Base-by-base conservation (phyloP, 2,797 vertebrate genomes). In the Pogonophryne albipinna region DNA sequence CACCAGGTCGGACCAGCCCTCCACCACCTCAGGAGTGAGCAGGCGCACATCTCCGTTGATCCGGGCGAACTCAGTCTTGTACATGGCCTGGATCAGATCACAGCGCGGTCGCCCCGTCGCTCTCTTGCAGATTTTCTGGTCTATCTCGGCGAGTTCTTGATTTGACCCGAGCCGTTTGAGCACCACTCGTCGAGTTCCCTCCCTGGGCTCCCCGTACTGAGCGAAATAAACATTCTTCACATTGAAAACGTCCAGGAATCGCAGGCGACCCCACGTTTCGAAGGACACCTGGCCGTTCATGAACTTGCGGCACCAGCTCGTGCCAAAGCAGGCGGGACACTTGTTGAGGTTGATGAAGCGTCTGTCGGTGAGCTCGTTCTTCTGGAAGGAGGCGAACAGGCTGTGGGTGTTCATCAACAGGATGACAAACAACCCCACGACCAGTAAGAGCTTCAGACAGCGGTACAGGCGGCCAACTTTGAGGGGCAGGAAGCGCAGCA, bases 271-370 rank as follows among this genome's bases (percentile, higher is more conserved):
- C 98, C 98, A 99, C 65, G 97, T 96, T 94, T 99, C 98, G 57
- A 99, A 97, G 62, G 95, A 97, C 88, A 99, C 96, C 95, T 99
- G 98, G 60, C 98, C 97, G 74, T 98, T 98, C 93, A 98, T 97
- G 92, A 99, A 99, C 94, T 98, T 99, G 86, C 98, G 97, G 94
- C 98, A 99, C 98, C 98, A 99, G 94, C 98, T 99, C 87, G 97
- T 99, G 78, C 98, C 98, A 76, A 99, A 99, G 93, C 98, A 99
- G 91, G 98, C 98, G 79, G 98, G 98, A 93, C 98, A 99, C 96
- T 99, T 99, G 96, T 99, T 98, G 92, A 99, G 97, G 95, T 97
- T 97, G 92, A 99, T 94, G 91, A 99, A 99, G 85, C 98, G 97
- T 76, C 97, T 95, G 94, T 99, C 98, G 3, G 97, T 94, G 82